Percentiles rank a stretch among this genome's conserved stretches.
phyloP scores from a whole-genome alignment of 2,797 vertebrate genomes.

The Peromyscus aztecus region DNA sequence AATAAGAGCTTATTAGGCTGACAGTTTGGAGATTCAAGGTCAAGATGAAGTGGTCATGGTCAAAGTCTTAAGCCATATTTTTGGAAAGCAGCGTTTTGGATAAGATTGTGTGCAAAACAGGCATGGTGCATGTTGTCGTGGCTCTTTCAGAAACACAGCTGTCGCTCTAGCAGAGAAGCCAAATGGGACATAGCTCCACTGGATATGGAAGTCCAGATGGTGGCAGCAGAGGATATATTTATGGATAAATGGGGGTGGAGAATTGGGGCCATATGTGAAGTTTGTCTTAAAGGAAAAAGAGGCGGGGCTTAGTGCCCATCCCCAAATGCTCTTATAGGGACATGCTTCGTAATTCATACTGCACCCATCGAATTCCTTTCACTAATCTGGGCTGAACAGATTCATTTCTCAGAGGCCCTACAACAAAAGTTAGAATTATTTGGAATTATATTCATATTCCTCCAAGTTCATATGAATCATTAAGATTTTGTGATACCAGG shows the following conservation, averaged over 20 bases:
- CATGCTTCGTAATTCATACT: fast-evolving
- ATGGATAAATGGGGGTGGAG: not conserved
- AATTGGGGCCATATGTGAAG: not conserved
- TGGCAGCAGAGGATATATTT: not conserved
- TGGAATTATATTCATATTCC: not conserved
- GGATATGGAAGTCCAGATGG: too few relatives aligned
- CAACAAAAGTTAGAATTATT: not conserved
- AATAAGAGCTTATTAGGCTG: not conserved
- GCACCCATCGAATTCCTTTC: not conserved
- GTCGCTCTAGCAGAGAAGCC: not conserved
- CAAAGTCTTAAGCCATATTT: not conserved
- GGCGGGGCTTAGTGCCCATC: too few relatives aligned
- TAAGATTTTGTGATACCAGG: not conserved
- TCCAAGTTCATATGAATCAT: not conserved
- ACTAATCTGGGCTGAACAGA: too few relatives aligned
- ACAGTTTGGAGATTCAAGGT: not conserved
- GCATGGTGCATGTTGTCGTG: not conserved
- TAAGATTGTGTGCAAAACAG: not conserved
- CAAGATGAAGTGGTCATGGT: not conserved
- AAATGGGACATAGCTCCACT: not conserved
- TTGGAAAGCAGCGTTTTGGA: not conserved
- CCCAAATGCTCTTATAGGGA: too few relatives aligned
- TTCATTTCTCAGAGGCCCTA: not conserved
- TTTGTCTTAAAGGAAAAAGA: not conserved
- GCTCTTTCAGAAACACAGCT: not conserved